Percentiles rank a stretch among this genome's conserved stretches.
Evolutionary conservation across 2,888 invertebrate species (phyloP).

Genomic region (Apeira syringaria): DNA sequence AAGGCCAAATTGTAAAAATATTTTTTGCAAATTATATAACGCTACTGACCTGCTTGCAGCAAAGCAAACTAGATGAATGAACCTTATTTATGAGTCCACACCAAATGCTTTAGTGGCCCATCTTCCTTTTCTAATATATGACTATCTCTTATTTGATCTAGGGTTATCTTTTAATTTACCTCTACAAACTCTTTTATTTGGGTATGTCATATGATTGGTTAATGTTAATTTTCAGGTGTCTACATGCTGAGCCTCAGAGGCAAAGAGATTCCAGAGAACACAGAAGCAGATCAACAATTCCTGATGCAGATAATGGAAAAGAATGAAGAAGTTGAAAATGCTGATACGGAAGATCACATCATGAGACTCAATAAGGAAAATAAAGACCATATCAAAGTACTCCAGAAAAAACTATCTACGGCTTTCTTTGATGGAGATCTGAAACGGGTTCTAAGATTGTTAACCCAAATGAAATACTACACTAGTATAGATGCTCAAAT

Average conservation of each 20-base stretch:
- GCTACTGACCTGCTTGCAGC: no score
- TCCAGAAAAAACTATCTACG: constrained; percentile 82
- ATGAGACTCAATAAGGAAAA: constrained; percentile 83
- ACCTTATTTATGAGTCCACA: no score
- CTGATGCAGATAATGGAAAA: constrained; percentile 94
- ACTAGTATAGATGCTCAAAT: constrained; percentile 91
- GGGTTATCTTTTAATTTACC: no score
- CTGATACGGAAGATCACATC: constrained; percentile 82
- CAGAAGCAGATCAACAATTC: constrained; percentile 86
- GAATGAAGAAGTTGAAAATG: constrained; percentile 92
- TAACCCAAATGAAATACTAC: constrained; percentile 93
- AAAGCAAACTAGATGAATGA: no score
- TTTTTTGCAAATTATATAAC: no score
- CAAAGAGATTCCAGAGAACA: constrained; percentile 86
- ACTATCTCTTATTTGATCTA: no score
- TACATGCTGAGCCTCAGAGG: constrained; percentile 91
- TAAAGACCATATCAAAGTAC: constrained; percentile 73
- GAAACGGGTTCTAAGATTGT: constrained; percentile 84
- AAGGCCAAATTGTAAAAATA: no score
- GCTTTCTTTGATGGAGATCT: constrained; percentile 87
- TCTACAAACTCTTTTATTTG: no score
- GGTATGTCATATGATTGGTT: no score
- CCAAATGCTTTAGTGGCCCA: no score
- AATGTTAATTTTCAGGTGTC: constrained; percentile 75
- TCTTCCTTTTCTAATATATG: no score